Base-by-base conservation (phyloP, 2,888 invertebrate genomes). In the Linyphia triangularis region DNA sequence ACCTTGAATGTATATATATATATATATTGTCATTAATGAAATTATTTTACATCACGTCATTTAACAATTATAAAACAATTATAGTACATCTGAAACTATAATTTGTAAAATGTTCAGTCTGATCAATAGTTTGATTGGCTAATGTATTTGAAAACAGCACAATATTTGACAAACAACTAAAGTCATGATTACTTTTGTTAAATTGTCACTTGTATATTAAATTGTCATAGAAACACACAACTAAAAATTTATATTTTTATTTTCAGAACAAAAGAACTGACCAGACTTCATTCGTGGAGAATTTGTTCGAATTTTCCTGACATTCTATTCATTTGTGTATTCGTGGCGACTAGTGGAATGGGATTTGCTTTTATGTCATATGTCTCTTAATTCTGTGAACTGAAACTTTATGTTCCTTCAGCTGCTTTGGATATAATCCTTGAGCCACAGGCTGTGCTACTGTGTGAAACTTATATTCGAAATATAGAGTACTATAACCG, bases 251-350 rank as follows among this genome's bases (percentile, higher is more conserved):
- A 9, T 79, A 28, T 51, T 19, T 67, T 22, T 67, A 19, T 33
- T 79, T 79, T 51, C 79, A 67, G 67, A 51, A 28, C 30, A 77
- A 61, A 79, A 77, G 67, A 79, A 67, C 67, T 79, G 79, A 79
- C 79, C 79, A 79, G 79, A 67, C 37, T 79, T 73, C 73, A 73
- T 73, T 73, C 33, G 22, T 33, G 73, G 73, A 30, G 57, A 73
- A 33, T 73, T 37, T n/a, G 57, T 57, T 57, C 57, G 73, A 19
- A 59, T 59, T 73, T 73, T 73, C 73, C 30, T 24, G 24, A 24
- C 26, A 16, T 26, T 63, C 51, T 63, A 63, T 30, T 59, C 73
- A 73, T 73, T 73, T 73, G 73, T 73, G 73, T 59, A 59, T 16
- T 16, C 70, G 43, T 75, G 75, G 72, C 33, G 3, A 26, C 63